Conservation (phyloP, 2,888 invertebrate genomes). For the Deilephila porcellus region DNA sequence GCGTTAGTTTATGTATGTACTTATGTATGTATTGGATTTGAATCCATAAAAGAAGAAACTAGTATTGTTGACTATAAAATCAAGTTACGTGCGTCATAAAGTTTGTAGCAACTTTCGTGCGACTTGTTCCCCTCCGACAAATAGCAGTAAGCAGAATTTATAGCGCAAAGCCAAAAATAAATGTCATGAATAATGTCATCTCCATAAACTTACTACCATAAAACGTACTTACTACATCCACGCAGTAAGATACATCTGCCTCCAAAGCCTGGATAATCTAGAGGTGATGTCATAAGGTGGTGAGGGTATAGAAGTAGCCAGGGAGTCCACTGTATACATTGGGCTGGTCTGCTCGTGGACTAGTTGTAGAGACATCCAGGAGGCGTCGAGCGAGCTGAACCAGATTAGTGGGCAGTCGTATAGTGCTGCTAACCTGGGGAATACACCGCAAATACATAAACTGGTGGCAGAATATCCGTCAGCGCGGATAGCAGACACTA, state of each 20-base stretch:
- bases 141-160: neutral
- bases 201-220: neutral
- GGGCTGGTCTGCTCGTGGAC: conserved; percentile 57
- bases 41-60: no score
- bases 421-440: conserved; percentile 54
- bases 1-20: no score
- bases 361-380: conserved; percentile 56
- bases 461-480: no score
- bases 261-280: conserved; percentile 48
- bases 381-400: conserved; percentile 58
- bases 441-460: neutral
- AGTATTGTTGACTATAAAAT: no score
- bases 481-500: no score
- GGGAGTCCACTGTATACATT: conserved; percentile 47
- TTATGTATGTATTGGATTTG: no score
- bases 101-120: no score
- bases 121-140: no score
- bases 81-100: no score
- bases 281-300: conserved; percentile 47
- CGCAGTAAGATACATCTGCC: conserved; percentile 51
- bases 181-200: neutral
- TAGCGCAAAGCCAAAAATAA: neutral
- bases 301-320: conserved; percentile 38
- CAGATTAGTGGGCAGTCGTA: conserved; percentile 64
- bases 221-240: conserved; percentile 57